Evolutionary conservation across 2,888 invertebrate species (phyloP).

Genomic region (Branchipolynoe longqiensis): DNA sequence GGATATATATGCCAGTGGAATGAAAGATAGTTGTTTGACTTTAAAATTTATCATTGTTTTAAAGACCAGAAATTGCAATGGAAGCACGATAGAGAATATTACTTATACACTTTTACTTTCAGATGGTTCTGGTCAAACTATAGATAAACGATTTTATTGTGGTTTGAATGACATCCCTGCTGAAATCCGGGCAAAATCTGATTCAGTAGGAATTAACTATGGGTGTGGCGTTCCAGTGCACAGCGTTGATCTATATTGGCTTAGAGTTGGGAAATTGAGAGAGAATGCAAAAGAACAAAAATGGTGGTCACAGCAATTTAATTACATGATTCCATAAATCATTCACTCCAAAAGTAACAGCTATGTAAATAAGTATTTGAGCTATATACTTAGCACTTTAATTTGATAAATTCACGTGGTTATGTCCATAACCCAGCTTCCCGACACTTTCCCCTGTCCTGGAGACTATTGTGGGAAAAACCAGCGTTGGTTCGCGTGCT

Average conservation of each 20-base stretch:
- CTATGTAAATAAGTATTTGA: background rate
- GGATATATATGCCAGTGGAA: background rate
- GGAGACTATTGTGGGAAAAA: background rate
- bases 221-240: too few species aligned
- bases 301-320: background rate
- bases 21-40: background rate
- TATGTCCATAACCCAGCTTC: background rate
- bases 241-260: too few species aligned
- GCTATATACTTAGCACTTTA: background rate
- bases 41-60: background rate
- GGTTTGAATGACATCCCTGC: background rate
- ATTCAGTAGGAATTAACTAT: too few species aligned
- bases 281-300: too few species aligned
- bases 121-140: background rate
- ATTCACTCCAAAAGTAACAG: background rate
- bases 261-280: too few species aligned
- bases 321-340: background rate
- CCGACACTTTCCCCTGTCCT: background rate
- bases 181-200: background rate
- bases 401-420: background rate
- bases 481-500: background rate
- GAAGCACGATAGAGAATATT: background rate
- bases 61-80: background rate
- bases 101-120: too few species aligned
- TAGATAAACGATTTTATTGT: background rate